Evolutionary conservation across 2,797 vertebrate genomes (phyloP).

Genomic region (Allobates femoralis): DNA sequence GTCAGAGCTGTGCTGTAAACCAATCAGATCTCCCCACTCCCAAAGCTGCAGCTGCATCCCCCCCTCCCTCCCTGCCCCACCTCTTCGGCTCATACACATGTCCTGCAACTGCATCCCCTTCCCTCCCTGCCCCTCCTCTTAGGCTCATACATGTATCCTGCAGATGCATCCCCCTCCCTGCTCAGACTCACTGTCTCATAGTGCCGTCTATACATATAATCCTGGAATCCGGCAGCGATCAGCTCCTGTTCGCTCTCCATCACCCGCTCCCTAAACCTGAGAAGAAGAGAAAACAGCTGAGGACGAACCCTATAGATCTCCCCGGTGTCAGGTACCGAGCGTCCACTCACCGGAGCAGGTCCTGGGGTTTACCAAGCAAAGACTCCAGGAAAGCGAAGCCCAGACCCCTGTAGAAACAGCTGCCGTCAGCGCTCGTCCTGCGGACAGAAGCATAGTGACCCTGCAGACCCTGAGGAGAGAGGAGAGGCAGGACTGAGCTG

Average conservation of each 20-base stretch:
- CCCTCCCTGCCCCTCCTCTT: too few relatives aligned
- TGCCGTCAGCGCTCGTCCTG: constrained; percentile 84
- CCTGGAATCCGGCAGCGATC: constrained; percentile 74
- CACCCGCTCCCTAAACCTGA: constrained; percentile 71
- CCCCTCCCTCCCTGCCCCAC: neutral
- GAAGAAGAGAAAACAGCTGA: neutral
- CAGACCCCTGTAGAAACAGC: constrained; percentile 88
- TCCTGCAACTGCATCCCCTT: too few relatives aligned
- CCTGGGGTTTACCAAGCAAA: constrained; percentile 74
- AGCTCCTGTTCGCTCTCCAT: constrained; percentile 71
- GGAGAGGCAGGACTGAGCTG: neutral
- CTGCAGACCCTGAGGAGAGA: constrained; percentile 76
- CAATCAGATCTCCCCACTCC: too few relatives aligned
- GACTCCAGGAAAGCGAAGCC: constrained; percentile 82
- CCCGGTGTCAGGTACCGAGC: neutral
- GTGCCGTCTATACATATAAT: constrained; percentile 72
- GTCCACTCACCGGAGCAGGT: constrained; percentile 77
- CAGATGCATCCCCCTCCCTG: neutral
- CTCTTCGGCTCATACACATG: constrained; percentile 75
- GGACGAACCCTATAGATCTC: neutral
- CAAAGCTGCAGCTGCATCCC: too few relatives aligned
- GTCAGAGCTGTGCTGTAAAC: too few relatives aligned
- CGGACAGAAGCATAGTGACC: constrained; percentile 79
- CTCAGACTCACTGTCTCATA: constrained; percentile 71
- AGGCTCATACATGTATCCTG: too few relatives aligned